Evolutionary conservation across 2,797 vertebrate species (phyloP).

Genomic region (Muscicapa striata): DNA sequence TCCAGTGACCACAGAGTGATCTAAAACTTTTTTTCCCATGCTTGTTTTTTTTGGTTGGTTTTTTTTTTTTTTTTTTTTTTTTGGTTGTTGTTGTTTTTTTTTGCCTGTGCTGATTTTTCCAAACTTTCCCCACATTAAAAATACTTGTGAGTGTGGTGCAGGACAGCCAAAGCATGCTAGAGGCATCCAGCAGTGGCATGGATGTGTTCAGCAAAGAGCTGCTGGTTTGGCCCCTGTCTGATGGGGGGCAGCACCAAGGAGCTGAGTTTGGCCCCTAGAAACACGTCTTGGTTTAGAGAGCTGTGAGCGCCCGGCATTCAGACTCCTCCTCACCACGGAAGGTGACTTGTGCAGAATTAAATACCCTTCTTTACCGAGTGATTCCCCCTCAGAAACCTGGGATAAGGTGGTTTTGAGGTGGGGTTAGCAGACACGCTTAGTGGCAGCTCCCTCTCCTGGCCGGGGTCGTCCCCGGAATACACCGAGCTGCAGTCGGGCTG

Average conservation of each 20-base stretch:
- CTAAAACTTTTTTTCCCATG: too few species aligned
- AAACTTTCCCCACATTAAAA: neutral
- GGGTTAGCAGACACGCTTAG: accelerated
- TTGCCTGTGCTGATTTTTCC: neutral
- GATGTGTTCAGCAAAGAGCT: neutral
- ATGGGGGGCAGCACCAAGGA: accelerated
- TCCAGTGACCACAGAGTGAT: neutral
- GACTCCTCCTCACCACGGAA: too few species aligned
- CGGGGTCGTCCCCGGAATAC: accelerated
- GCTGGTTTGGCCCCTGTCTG: accelerated
- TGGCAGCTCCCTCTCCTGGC: neutral
- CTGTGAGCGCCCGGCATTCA: accelerated
- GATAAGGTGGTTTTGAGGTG: accelerated
- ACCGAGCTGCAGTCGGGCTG: neutral
- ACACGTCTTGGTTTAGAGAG: accelerated
- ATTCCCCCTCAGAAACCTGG: accelerated
- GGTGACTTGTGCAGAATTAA: accelerated
- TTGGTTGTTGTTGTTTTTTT: too few species aligned
- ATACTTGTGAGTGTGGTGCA: neutral
- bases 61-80: too few species aligned
- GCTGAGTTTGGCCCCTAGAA: neutral
- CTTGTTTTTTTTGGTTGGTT: neutral
- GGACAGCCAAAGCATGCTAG: accelerated
- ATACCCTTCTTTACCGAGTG: accelerated
- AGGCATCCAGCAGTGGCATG: too few species aligned